Evolutionary conservation across 1,140 invertebrate species (phyloP).

Genomic region (Notospermus geniculatus): DNA sequence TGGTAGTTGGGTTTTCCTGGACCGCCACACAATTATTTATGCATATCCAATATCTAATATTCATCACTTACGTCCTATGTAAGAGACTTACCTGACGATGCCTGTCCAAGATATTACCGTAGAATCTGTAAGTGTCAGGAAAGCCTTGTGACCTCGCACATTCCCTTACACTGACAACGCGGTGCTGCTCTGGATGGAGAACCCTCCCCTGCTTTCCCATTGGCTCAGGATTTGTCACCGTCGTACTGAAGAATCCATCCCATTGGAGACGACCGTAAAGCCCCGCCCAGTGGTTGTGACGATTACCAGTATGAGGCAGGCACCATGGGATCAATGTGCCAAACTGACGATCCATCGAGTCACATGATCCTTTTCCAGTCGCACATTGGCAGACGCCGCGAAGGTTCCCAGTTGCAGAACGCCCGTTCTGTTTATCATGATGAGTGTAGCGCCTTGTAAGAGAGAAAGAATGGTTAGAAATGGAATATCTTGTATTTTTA

Average conservation of each 20-base stretch:
- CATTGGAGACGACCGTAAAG: constrained; percentile 75
- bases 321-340: constrained; percentile 90
- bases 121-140: constrained; percentile 75
- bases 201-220: constrained; percentile 86
- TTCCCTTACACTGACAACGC: constrained; percentile 81
- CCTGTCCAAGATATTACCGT: constrained; percentile 73
- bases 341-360: constrained; percentile 73
- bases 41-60: too few relatives aligned
- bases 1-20: too few relatives aligned
- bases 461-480: not conserved
- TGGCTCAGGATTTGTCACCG: constrained; percentile 78
- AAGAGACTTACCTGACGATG: constrained; percentile 72
- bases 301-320: constrained; percentile 80
- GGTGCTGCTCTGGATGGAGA: constrained; percentile 76
- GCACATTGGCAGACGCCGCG: constrained; percentile 81
- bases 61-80: too few relatives aligned
- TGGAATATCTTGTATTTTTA: too few relatives aligned
- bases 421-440: constrained; percentile 70
- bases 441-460: constrained; percentile 64
- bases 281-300: constrained; percentile 83
- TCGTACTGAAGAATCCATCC: constrained; percentile 83
- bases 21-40: too few relatives aligned
- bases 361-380: constrained; percentile 61
- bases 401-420: constrained; percentile 60
- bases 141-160: constrained; percentile 86